Evolutionary conservation across 1,140 invertebrate genomes (phyloP).

Genomic region (Nephotettix cincticeps): DNA sequence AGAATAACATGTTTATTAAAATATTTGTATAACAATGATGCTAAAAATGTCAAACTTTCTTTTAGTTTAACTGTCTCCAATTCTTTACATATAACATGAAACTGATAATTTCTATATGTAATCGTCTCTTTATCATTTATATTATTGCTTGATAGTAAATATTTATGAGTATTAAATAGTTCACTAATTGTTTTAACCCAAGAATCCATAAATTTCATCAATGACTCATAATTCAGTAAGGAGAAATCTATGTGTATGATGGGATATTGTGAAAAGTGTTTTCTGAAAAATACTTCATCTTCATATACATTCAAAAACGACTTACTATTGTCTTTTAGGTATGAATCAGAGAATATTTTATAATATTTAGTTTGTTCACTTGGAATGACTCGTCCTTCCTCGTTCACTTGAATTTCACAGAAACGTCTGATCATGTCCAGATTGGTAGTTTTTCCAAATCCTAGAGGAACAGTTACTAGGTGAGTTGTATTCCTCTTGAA

Average conservation of each 20-base stretch:
- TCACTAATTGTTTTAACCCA: not conserved
- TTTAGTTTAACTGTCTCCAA: not conserved
- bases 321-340: not conserved
- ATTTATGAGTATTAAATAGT: not conserved
- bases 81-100: too few relatives aligned
- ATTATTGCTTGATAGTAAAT: not conserved
- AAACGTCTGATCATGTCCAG: slow-evolving; percentile 6
- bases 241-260: slow-evolving; percentile 5
- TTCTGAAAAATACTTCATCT: slow-evolving; percentile 1
- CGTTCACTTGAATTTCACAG: not conserved
- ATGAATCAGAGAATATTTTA: not conserved
- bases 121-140: not conserved
- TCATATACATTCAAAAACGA: slow-evolving; percentile 7
- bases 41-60: not conserved
- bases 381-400: not conserved
- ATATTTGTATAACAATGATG: not conserved
- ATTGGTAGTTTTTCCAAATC: slow-evolving; percentile 7
- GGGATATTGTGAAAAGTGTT: not conserved
- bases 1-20: not conserved
- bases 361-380: not conserved
- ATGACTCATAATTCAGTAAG: not conserved
- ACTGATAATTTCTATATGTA: not conserved
- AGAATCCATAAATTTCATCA: not conserved
- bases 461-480: not conserved
- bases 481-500: too few relatives aligned